Evolutionary conservation across 2,113 vertebrate species (phyloP), one percentile per base, ranked within the genome.

Genomic region (Thunnus maccoyii): DNA sequence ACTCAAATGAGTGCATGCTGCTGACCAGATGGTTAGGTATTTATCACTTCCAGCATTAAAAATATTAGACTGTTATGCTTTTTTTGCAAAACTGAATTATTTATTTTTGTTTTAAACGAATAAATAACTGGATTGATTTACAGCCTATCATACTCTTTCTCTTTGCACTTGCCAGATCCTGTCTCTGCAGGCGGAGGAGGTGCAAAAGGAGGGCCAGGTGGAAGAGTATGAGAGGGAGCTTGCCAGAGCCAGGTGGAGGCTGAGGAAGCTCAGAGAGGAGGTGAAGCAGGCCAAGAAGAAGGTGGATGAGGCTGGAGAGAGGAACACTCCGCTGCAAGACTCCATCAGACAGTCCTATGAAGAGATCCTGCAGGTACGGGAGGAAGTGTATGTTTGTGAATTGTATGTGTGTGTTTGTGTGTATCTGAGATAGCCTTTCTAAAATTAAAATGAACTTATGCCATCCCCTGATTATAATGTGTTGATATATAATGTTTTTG

Each of bases 211-310:
- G 83, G 96, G 95, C 25, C 96, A 96, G 86, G 96, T 98, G 81
- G 97, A 95, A 57, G 95, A 95, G 0, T 99, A 97, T 1, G 97
- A 99, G 63, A 89, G 95, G 84, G 97, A 99, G 76, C 94, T 99
- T 70, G 94, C 88, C 62, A 96, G 95, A 91, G 98, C 97, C 51
- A 93, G 95, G 44, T 96, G 97, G 92, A 97, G 97, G 47, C 94
- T 99, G 69, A 96, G 80, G 84, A 95, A 90, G 77, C 91, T 99
- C 52, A 96, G 96, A 85, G 96, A 97, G 86, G 97, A 99, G 92
- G 97, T 97, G 32, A 94, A 95, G 57, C 94, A 95, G 75, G 87
- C 97, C 7, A 96, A 96, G 89, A 95, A 95, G 75, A 96, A 94
- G 76, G 93, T 96, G 84, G 96, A 97, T 78, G 95, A 95, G 50